Conservation (phyloP, 2,113 vertebrate species). For the Colius striatus region DNA sequence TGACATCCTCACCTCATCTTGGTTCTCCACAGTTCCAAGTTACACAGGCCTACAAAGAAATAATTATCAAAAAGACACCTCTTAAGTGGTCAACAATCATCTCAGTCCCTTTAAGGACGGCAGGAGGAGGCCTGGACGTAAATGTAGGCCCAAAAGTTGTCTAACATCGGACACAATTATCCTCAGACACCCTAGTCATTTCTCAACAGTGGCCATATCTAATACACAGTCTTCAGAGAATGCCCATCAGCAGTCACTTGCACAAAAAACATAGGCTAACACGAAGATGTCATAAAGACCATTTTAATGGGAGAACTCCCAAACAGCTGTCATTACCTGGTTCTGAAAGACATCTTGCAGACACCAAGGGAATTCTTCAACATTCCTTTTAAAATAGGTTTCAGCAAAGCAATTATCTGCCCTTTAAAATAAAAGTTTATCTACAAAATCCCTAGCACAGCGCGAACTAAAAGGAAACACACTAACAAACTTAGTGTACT, state of each 20-base stretch:
- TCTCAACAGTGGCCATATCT: not conserved
- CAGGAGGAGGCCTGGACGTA: not conserved
- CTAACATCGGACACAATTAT: fast-evolving
- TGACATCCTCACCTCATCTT: not conserved
- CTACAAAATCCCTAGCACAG: not conserved
- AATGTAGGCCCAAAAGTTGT: not conserved
- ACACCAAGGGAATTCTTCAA: not conserved
- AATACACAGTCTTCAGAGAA: not conserved
- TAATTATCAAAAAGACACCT: not conserved
- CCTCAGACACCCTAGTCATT: not conserved
- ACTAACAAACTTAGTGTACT: not conserved
- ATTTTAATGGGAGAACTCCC: not conserved
- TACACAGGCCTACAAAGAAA: not conserved
- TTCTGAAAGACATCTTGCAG: not conserved
- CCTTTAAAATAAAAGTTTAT: not conserved
- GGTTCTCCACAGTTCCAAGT: not conserved
- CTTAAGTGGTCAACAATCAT: not conserved
- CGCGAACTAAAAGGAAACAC: not conserved
- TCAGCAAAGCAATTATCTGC: not conserved
- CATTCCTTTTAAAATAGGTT: not conserved
- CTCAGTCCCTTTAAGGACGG: not conserved
- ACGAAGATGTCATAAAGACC: not conserved
- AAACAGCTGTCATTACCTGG: not conserved
- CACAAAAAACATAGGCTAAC: not conserved
- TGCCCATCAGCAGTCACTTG: not conserved